Conservation (phyloP, 1,140 invertebrate genomes). For the Trigoniulus corallinus region DNA sequence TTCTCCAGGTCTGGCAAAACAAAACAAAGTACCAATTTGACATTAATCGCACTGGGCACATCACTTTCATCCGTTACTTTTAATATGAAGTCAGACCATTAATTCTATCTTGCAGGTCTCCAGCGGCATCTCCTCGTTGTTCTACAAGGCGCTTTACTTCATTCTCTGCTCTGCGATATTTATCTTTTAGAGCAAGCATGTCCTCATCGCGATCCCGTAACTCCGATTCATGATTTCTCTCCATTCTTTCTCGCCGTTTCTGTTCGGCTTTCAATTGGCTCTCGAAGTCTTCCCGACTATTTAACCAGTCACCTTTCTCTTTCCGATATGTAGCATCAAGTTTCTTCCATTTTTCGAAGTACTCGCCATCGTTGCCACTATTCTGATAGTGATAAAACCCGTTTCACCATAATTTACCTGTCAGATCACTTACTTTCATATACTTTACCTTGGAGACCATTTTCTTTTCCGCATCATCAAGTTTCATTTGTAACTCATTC, state of each 20-base stretch:
- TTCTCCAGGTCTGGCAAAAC: slow-evolving; percentile 40
- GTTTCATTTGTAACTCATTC: slow-evolving; percentile 15
- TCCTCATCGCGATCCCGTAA: slow-evolving; percentile 46
- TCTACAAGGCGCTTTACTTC: slow-evolving; percentile 25
- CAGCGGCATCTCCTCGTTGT: slow-evolving; percentile 16
- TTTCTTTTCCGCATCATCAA: slow-evolving; percentile 6
- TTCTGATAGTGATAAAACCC: no score
- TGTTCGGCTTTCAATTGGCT: slow-evolving; percentile 44
- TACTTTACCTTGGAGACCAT: not conserved
- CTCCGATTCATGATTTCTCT: slow-evolving; percentile 39
- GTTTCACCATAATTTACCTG: no score
- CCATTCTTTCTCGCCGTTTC: slow-evolving; percentile 41
- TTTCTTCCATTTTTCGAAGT: slow-evolving; percentile 33
- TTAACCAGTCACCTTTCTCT: slow-evolving; percentile 36
- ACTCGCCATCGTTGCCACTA: slow-evolving; percentile 23
- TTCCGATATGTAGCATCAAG: slow-evolving; percentile 34
- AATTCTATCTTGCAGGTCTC: not conserved
- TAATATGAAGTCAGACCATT: not conserved
- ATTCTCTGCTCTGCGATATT: slow-evolving; percentile 19
- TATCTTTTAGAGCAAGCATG: slow-evolving; percentile 37
- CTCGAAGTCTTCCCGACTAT: slow-evolving; percentile 40
- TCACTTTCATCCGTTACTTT: not conserved
- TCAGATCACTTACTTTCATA: no score
- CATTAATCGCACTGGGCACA: no score
- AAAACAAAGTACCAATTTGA: not conserved